phyloP scores from a whole-genome alignment of 2,888 invertebrate genomes.

The Cybosia mesomella region DNA sequence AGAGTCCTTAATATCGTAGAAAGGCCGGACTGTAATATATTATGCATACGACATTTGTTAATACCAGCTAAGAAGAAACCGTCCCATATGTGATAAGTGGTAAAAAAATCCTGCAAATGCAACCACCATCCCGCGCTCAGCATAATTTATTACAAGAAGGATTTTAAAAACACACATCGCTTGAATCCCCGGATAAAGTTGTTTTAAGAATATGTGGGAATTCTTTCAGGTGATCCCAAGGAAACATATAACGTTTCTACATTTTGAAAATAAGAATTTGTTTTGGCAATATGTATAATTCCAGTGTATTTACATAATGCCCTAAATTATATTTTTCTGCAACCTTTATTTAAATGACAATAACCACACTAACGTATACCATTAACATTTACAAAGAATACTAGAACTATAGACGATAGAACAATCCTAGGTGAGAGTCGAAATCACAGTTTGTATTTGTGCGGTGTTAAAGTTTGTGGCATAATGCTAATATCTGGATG shows the following conservation, averaged over 20 bases:
- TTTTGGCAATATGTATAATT: conserved; percentile 21
- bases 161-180: conserved; percentile 82
- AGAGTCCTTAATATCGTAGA: background rate
- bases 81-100: conserved; percentile 51
- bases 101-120: conserved; percentile 71
- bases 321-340: background rate
- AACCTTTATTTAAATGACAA: no score
- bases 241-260: conserved; percentile 58
- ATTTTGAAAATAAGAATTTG: conserved; percentile 37
- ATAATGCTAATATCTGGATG: no score
- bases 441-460: no score
- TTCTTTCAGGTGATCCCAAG: conserved; percentile 72
- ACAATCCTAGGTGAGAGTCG: no score
- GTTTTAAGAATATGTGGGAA: conserved; percentile 83
- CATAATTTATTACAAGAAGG: conserved; percentile 83
- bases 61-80: conserved; percentile 47
- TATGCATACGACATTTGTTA: conserved; percentile 22
- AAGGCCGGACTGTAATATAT: background rate
- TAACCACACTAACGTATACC: no score
- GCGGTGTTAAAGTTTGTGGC: no score
- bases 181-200: conserved; percentile 74
- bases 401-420: no score
- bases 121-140: conserved; percentile 69
- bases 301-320: background rate
- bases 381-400: no score